Conservation (phyloP, 2,113 vertebrate species). For the Crotophaga sulcirostris region DNA sequence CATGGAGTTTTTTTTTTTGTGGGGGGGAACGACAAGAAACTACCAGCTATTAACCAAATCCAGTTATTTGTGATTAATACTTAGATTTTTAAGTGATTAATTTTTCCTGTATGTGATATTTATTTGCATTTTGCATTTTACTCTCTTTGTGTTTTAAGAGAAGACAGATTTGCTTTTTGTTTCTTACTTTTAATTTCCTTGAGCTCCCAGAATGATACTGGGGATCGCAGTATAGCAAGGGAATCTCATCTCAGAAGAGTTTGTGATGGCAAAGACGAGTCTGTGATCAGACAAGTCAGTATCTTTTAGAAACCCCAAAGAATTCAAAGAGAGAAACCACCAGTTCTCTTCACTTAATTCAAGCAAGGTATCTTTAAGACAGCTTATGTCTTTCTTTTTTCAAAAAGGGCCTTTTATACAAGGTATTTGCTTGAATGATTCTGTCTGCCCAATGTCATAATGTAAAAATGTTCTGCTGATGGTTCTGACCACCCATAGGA, state of each 20-base stretch:
- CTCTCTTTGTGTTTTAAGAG: background rate
- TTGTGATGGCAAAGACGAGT: background rate
- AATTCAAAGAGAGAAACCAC: background rate
- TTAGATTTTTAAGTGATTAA: background rate
- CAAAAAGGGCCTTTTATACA: background rate
- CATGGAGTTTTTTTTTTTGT: background rate
- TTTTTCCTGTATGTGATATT: background rate
- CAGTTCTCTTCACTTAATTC: background rate
- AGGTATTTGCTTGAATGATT: background rate
- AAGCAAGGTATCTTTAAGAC: background rate
- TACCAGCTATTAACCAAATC: background rate
- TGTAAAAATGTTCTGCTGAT: background rate
- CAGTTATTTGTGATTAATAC: background rate
- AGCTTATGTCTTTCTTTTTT: background rate
- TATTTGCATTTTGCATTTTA: background rate
- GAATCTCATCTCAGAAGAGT: background rate
- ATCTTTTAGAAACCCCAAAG: background rate
- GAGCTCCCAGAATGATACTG: background rate
- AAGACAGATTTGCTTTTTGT: background rate
- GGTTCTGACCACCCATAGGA: background rate
- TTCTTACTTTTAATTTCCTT: background rate
- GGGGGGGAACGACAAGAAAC: too few species aligned
- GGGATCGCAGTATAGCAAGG: background rate
- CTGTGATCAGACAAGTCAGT: background rate
- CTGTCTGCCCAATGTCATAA: background rate